Percentiles rank a stretch among this genome's conserved stretches.
Conservation (phyloP, 2,797 vertebrate genomes). For the Lepidocolaptes lacrymiger region DNA sequence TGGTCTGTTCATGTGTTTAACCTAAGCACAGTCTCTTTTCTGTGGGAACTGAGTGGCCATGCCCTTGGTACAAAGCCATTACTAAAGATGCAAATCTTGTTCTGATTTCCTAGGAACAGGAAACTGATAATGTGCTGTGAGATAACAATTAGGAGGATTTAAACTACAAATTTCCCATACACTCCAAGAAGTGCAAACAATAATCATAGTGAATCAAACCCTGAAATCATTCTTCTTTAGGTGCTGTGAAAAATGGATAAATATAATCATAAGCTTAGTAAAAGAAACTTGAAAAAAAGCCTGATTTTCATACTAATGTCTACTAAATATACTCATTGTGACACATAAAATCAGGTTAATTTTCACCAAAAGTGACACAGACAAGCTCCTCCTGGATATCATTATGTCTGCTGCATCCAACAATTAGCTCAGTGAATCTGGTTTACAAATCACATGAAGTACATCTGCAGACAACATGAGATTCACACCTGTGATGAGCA, state of each 20-base stretch:
- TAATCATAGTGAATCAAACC: background rate
- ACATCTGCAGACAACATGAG: background rate
- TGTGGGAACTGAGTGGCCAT: background rate
- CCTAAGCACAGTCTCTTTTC: background rate
- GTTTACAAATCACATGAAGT: background rate
- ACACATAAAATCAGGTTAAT: constrained; percentile 4
- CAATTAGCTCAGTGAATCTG: background rate
- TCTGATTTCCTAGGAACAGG: background rate
- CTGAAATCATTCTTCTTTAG: background rate
- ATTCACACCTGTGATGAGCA: constrained; percentile 6
- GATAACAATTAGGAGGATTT: background rate
- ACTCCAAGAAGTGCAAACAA: background rate
- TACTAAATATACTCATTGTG: background rate
- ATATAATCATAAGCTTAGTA: constrained; percentile 27
- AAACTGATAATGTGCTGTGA: background rate
- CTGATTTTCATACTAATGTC: background rate
- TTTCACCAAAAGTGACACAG: constrained; percentile 27
- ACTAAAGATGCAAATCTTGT: background rate
- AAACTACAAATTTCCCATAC: background rate
- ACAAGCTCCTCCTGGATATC: background rate
- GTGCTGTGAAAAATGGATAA: background rate
- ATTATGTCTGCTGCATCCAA: background rate
- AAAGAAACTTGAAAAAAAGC: background rate
- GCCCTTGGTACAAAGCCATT: background rate
- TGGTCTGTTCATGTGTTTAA: background rate